A percentile compares a stretch with the other conserved stretches of the same genome.
These are phyloP conservation scores for Exocentrus adspersus DNA, from an alignment of 2,888 invertebrate genomes.

Conservation along the genomic window DNA sequence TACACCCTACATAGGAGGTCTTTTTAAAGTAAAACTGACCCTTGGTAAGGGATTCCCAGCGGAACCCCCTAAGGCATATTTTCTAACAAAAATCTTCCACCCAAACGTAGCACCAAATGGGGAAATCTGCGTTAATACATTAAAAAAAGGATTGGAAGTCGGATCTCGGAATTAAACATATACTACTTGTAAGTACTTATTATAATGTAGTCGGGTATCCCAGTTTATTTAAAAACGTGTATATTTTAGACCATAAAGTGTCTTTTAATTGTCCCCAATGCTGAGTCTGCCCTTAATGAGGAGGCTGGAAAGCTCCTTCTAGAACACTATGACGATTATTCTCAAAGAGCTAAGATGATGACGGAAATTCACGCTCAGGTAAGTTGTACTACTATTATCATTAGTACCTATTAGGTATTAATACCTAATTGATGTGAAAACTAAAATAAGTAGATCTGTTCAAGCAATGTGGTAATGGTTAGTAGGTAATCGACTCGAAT, in stretches of 20 bases:
- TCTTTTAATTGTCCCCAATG: conserved; percentile 95
- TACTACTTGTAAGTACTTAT: conserved; percentile 76
- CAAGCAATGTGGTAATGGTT: too few relatives aligned
- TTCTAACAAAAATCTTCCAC: conserved; percentile 96
- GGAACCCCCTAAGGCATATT: conserved; percentile 91
- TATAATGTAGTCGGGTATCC: neutral
- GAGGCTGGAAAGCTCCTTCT: conserved; percentile 94
- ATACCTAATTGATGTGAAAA: too few relatives aligned
- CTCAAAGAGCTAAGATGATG: conserved; percentile 87
- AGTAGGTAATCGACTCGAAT: too few relatives aligned
- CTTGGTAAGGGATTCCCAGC: conserved; percentile 93
- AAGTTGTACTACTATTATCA: conserved; percentile 43
- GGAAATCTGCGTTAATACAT: conserved; percentile 96
- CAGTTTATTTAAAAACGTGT: conserved; percentile 23
- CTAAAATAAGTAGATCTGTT: too few relatives aligned
- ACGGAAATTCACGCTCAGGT: conserved; percentile 90
- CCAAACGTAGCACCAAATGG: conserved; percentile 95
- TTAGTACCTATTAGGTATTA: too few relatives aligned
- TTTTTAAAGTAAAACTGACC: conserved; percentile 88
- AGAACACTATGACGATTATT: conserved; percentile 94
- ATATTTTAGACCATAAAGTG: conserved; percentile 85
- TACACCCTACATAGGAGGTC: conserved; percentile 90
- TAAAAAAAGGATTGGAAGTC: conserved; percentile 97
- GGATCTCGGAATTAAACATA: conserved; percentile 94
- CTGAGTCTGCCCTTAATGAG: conserved; percentile 96